Percentiles rank a stretch among this genome's conserved stretches.
Conservation (phyloP, 2,113 vertebrate genomes). For the Xyliphius kryptos region DNA sequence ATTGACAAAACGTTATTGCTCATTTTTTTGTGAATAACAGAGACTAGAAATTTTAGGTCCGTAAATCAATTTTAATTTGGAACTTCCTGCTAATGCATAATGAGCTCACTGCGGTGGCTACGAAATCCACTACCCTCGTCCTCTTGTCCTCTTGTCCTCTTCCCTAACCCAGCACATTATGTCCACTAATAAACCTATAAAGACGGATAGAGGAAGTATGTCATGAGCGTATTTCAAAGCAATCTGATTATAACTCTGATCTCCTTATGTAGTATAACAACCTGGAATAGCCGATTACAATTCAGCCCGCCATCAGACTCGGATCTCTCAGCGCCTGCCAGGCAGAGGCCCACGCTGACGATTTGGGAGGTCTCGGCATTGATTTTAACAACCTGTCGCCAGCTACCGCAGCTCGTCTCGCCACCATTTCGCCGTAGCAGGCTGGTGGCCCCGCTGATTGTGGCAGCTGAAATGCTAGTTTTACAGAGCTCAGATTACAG, state of each 20-base stretch:
- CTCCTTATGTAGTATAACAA: slow-evolving; percentile 71
- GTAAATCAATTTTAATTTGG: too few species aligned
- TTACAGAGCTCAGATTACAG: slow-evolving; percentile 70
- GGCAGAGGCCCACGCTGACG: slow-evolving; percentile 37
- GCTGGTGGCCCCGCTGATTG: slow-evolving; percentile 60
- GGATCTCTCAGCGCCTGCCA: slow-evolving; percentile 48
- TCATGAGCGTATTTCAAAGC: slow-evolving; percentile 64
- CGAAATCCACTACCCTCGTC: too few species aligned
- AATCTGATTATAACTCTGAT: slow-evolving; percentile 80
- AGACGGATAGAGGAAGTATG: slow-evolving; percentile 53
- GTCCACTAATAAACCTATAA: slow-evolving; percentile 28
- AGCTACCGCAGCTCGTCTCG: slow-evolving; percentile 14
- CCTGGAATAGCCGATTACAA: slow-evolving; percentile 69
- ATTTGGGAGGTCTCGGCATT: slow-evolving; percentile 27
- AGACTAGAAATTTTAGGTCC: too few species aligned
- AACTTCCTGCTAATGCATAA: too few species aligned
- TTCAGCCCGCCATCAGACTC: slow-evolving; percentile 52
- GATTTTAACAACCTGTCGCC: slow-evolving; percentile 31
- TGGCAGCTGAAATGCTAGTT: slow-evolving; percentile 65
- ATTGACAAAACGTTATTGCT: too few species aligned
- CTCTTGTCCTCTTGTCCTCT: slow-evolving; percentile 25
- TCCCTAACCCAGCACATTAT: slow-evolving; percentile 20
- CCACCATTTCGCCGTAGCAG: slow-evolving; percentile 23
- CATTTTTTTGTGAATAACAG: too few species aligned
- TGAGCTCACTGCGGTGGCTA: too few species aligned